phyloP scores from a whole-genome alignment of 2,113 vertebrate species.

The Propithecus coquereli region DNA sequence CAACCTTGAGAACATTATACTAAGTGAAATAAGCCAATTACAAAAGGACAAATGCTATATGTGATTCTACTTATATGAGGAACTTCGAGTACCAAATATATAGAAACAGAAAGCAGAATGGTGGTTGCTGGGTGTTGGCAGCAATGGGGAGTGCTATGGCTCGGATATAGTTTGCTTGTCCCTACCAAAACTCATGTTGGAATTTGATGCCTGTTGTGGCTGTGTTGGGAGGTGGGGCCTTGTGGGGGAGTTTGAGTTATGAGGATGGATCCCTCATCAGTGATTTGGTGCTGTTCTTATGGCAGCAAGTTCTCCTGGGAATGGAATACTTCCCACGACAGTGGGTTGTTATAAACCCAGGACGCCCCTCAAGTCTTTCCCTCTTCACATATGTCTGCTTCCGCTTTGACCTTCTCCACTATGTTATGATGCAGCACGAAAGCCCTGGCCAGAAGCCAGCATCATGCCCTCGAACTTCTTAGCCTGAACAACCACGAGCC shows the following conservation, averaged over 20 bases:
- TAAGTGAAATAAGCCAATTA: not conserved
- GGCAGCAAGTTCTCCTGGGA: not conserved
- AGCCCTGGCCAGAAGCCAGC: not conserved
- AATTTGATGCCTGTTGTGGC: not conserved
- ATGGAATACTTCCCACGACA: not conserved
- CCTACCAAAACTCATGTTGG: not conserved
- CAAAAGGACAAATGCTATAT: not conserved
- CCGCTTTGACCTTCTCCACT: not conserved
- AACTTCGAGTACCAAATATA: not conserved
- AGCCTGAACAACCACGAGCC: not conserved
- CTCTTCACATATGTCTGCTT: not conserved
- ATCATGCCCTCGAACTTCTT: not conserved
- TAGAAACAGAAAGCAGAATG: not conserved
- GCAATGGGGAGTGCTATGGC: not conserved
- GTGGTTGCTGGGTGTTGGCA: fast-evolving
- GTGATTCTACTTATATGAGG: not conserved
- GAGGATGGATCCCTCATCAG: not conserved
- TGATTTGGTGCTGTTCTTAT: not conserved
- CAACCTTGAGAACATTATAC: not conserved
- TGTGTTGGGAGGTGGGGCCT: not conserved
- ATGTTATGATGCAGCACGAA: not conserved
- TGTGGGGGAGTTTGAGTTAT: not conserved
- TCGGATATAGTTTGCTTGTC: not conserved
- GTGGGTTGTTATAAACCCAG: not conserved
- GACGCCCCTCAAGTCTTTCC: not conserved